Conservation (phyloP, 2,797 vertebrate genomes). For the Hylomyscus alleni region DNA sequence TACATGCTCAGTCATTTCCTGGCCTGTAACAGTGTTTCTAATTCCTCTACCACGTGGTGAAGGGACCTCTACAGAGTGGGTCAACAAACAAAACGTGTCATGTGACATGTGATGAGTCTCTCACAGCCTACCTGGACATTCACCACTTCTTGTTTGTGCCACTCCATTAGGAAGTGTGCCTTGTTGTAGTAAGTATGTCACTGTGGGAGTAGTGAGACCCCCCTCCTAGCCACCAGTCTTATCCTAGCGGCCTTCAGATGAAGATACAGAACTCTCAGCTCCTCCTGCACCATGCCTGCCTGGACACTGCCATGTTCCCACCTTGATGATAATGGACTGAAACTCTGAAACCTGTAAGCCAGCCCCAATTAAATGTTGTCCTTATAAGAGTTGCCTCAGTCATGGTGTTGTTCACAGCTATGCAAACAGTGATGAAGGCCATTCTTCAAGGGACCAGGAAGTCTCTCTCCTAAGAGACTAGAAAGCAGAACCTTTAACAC, state of each 20-base stretch:
- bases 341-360: no score
- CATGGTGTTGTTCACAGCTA: background rate
- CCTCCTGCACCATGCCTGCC: no score
- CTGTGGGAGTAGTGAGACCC: background rate
- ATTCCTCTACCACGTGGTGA: background rate
- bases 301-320: no score
- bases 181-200: background rate
- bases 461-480: background rate
- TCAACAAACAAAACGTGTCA: background rate
- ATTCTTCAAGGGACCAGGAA: background rate
- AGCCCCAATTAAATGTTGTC: background rate
- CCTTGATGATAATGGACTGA: no score
- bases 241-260: no score
- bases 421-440: background rate
- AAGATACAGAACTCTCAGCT: no score
- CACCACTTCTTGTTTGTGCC: background rate
- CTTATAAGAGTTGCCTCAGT: background rate
- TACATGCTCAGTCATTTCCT: background rate
- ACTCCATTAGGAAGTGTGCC: background rate
- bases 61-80: background rate
- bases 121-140: background rate
- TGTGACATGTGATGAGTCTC: background rate
- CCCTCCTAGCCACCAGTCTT: no score
- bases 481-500: conserved; percentile 17
- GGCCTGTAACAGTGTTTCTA: background rate